These are phyloP conservation scores for Lerema accius DNA, from an alignment of 1,140 invertebrate genomes.

Conservation along the genomic window DNA sequence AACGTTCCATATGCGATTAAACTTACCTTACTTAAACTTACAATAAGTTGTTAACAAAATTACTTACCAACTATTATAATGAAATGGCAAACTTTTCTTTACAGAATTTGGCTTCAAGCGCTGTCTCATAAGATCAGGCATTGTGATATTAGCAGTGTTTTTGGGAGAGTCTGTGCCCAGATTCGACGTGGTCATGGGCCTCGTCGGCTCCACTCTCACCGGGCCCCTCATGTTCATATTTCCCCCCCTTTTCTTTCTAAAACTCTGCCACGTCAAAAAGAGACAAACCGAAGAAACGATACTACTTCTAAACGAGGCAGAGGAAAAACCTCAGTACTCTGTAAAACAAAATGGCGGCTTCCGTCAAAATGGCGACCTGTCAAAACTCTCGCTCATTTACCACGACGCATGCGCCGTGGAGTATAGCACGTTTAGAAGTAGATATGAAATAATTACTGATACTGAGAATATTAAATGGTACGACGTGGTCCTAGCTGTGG, in stretches of 20 bases:
- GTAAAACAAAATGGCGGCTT: conserved; percentile 34
- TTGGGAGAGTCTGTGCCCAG: conserved; percentile 92
- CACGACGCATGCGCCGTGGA: conserved; percentile 47
- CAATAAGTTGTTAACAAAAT: background rate
- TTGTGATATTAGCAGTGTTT: conserved; percentile 89
- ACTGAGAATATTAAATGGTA: conserved; percentile 62
- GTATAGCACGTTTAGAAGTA: conserved; percentile 64
- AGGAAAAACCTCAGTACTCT: background rate
- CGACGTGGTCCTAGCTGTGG: conserved; percentile 70
- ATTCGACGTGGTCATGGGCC: conserved; percentile 94
- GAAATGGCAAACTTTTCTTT: conserved; percentile 48
- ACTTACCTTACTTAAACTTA: no score
- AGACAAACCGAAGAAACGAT: conserved; percentile 42
- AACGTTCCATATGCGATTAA: no score
- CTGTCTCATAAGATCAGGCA: conserved; percentile 87
- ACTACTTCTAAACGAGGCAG: conserved; percentile 24
- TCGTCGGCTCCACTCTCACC: conserved; percentile 93
- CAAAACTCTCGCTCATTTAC: conserved; percentile 54
- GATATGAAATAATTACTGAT: conserved; percentile 35
- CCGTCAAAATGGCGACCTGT: conserved; percentile 47
- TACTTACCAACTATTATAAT: no score
- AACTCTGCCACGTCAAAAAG: conserved; percentile 80
- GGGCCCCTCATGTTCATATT: conserved; percentile 93
- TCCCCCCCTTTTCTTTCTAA: conserved; percentile 91
- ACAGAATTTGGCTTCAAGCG: conserved; percentile 92